Percentiles rank a stretch among this genome's conserved stretches.
These are phyloP conservation scores for Chiloscyllium plagiosum DNA, from an alignment of 2,113 vertebrate species.

Conservation along the genomic window DNA sequence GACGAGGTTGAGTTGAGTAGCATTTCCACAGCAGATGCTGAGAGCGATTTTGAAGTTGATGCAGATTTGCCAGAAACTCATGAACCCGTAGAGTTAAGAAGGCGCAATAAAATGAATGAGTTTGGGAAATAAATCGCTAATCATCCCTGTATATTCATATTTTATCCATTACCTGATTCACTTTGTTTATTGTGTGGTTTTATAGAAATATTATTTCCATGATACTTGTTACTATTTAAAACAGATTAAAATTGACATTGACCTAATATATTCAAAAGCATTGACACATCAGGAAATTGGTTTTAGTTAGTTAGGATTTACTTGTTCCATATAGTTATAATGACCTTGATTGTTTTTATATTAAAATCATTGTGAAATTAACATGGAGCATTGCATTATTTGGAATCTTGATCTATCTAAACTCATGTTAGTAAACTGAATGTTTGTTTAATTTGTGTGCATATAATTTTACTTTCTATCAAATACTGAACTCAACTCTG, in stretches of 20 bases:
- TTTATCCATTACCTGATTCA: not conserved
- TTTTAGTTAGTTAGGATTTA: not conserved
- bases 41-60: constrained; percentile 45
- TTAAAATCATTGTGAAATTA: not conserved
- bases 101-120: constrained; percentile 65
- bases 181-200: not conserved
- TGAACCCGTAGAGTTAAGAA: constrained; percentile 55
- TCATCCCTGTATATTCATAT: not conserved
- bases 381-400: not conserved
- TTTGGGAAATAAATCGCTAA: not conserved
- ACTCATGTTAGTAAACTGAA: not conserved
- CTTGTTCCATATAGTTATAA: not conserved
- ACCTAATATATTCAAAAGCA: not conserved
- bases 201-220: not conserved
- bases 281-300: not conserved
- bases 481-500: not conserved
- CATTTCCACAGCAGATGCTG: constrained; percentile 44
- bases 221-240: not conserved
- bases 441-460: not conserved
- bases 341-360: not conserved
- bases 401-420: not conserved
- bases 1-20: constrained; percentile 41
- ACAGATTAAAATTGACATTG: not conserved
- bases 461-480: not conserved
- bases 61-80: constrained; percentile 41